Evolutionary conservation across 2,113 vertebrate genomes (phyloP).

Genomic region (Oxygymnocypris stewartii): DNA sequence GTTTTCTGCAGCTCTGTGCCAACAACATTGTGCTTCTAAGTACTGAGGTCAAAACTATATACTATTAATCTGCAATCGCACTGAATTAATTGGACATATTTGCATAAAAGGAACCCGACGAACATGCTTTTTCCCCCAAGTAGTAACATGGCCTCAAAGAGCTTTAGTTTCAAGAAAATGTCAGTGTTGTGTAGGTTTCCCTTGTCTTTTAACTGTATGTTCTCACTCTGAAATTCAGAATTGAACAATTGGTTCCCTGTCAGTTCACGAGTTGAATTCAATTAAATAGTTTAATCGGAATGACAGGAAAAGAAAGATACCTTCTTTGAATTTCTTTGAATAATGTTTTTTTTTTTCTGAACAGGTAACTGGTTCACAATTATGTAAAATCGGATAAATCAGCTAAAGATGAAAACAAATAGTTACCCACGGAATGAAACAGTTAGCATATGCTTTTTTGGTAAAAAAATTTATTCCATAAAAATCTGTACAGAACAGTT

Average conservation of each 20-base stretch:
- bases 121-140: neutral
- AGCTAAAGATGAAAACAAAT: neutral
- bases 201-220: neutral
- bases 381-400: neutral
- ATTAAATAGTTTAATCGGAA: neutral
- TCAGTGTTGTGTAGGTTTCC: neutral
- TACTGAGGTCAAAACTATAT: neutral
- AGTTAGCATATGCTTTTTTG: neutral
- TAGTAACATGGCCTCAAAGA: neutral
- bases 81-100: neutral
- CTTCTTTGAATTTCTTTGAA: too few species aligned
- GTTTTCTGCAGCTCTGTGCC: conserved; percentile 21
- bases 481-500: neutral
- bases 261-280: neutral
- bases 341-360: too few species aligned
- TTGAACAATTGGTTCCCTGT: too few species aligned
- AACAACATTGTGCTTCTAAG: neutral
- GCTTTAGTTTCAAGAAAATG: neutral
- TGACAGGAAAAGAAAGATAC: neutral
- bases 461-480: neutral
- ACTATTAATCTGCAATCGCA: neutral
- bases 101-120: neutral
- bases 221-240: neutral
- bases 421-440: neutral
- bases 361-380: neutral